Percentiles rank a stretch among this genome's conserved stretches.
Conservation (phyloP, 2,797 vertebrate genomes). For the Euthynnus affinis region DNA sequence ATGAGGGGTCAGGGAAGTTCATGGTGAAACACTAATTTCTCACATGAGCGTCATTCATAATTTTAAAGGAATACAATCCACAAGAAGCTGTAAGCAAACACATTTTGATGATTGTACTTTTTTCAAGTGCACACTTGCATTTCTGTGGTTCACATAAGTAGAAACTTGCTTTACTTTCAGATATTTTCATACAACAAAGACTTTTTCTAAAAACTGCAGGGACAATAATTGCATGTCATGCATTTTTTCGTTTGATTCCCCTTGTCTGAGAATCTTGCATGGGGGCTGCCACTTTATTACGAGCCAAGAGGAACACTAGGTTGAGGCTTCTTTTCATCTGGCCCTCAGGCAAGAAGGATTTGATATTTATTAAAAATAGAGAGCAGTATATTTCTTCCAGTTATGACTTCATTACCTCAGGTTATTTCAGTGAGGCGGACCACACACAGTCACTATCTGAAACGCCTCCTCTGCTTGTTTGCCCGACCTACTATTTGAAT, state of each 20-base stretch:
- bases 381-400: constrained; percentile 82
- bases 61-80: constrained; percentile 43
- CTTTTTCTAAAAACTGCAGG: constrained; percentile 16
- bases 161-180: constrained; percentile 9
- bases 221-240: constrained; percentile 65
- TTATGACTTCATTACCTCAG: constrained; percentile 80
- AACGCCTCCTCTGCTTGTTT: constrained; percentile 69
- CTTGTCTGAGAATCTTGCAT: constrained; percentile 59
- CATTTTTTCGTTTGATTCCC: constrained; percentile 70
- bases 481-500: constrained; percentile 76
- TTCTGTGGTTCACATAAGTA: constrained; percentile 9
- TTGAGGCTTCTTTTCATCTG: constrained; percentile 77
- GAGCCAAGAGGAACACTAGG: constrained; percentile 75
- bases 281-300: constrained; percentile 73
- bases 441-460: constrained; percentile 82
- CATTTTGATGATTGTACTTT: neutral
- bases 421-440: constrained; percentile 79
- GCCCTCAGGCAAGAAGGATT: constrained; percentile 80
- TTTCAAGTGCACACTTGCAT: neutral
- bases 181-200: constrained; percentile 2
- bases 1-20: constrained; percentile 61
- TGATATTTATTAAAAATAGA: constrained; percentile 88
- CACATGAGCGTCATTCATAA: constrained; percentile 45
- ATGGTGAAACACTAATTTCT: constrained; percentile 42
- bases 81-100: constrained; percentile 17